Base-by-base conservation (phyloP, 2,797 vertebrate genomes). In the Urophycis tenuis region DNA sequence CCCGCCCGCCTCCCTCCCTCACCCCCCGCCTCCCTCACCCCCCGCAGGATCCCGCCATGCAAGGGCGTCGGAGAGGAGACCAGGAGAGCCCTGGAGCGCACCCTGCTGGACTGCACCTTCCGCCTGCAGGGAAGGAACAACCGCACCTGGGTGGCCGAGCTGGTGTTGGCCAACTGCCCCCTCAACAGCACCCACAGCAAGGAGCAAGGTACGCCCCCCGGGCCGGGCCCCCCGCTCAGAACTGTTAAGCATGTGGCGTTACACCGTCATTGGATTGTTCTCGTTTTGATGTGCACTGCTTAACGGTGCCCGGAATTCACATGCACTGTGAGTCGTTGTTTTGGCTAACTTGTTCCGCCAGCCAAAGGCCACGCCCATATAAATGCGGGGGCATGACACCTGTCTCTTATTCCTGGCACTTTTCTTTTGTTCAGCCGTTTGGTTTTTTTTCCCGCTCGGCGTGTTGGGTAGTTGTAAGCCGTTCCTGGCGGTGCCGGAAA, bases 121-220 rank as follows among this genome's bases (percentile, higher is more conserved):
- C 93, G 98, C 72, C 91, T 99, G 84, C 98, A 99, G 93, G 98
- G 98, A 84, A 95, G 98, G 86, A 99, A 99, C 90, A 99, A 99
- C 87, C 95, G 98, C 81, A 99, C 97, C 0, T 99, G 98, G 98
- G 95, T 99, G 86, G 97, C 96, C 75, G 98, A 99, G 86, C 92
- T 99, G 86, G 93, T 99, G 75, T 95, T 99, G 91, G 95, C 97
- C 82, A 97, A 96, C 89, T 99, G 97, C 84, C 98, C 98, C 0
- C 95, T 99, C 71, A 96, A 93, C 91, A 97, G 96, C 89, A 95
- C 96, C 79, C 94, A 95, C 79, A 95, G 93, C 87, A 97, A 96
- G 87, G 98, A 99, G 78, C 97, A 97, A 95, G 96, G 98, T 97
- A 73, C 33, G n/a, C 64, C 8, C 29, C 64, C 45, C 45, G 8